These are phyloP conservation scores for Eupithecia insigniata DNA, from an alignment of 2,888 invertebrate species.

Conservation along the genomic window DNA sequence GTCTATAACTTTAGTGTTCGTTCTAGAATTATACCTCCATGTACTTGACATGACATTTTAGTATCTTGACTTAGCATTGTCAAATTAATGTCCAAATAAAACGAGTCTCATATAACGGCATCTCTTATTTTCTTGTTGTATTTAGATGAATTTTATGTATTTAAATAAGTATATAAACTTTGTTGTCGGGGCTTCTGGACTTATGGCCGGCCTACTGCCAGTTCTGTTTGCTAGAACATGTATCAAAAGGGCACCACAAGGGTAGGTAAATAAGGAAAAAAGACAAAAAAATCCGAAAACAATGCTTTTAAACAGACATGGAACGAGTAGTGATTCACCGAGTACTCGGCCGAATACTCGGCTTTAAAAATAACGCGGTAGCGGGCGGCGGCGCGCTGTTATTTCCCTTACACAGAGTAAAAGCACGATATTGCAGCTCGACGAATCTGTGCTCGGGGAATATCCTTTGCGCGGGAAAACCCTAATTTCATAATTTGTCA, in stretches of 20 bases:
- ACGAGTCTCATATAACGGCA: background rate
- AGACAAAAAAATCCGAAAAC: background rate
- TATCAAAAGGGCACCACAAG: background rate
- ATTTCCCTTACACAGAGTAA: too few relatives aligned
- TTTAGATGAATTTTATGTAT: background rate
- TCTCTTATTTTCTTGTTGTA: background rate
- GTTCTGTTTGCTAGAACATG: background rate
- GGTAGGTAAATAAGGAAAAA: background rate
- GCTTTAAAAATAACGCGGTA: too few relatives aligned
- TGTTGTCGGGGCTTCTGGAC: background rate
- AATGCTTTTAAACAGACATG: too few relatives aligned
- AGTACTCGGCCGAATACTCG: too few relatives aligned
- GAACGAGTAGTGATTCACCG: too few relatives aligned
- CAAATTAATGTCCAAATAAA: background rate
- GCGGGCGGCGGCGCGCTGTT: too few relatives aligned
- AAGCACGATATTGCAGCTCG: too few relatives aligned
- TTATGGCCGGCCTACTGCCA: background rate
- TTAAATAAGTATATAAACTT: background rate
- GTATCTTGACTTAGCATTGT: background rate
- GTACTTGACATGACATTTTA: too few relatives aligned
- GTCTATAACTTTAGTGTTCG: slow-evolving; percentile 11
- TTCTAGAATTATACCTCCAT: slow-evolving; percentile 1
- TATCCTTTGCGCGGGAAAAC: too few relatives aligned
- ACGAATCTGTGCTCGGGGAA: too few relatives aligned
- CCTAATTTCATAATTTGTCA: too few relatives aligned